phyloP scores from a whole-genome alignment of 2,113 vertebrate species.

The Myotis lucifugus region DNA sequence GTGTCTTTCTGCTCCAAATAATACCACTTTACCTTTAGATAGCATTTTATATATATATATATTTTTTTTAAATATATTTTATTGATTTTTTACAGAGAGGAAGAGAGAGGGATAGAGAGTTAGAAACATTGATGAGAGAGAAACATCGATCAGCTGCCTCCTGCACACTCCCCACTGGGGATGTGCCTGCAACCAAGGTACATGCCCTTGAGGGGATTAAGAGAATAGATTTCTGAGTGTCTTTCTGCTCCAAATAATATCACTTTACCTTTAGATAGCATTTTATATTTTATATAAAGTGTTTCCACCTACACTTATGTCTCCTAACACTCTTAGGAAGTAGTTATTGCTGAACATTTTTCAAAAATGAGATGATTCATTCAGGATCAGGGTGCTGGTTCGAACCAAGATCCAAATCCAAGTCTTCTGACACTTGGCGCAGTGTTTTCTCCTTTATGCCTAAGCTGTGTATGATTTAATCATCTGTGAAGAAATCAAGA shows the following conservation, averaged over 20 bases:
- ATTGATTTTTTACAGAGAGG: too few species aligned
- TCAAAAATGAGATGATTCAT: slow-evolving; percentile 33
- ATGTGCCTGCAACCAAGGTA: too few species aligned
- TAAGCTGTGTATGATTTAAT: slow-evolving; percentile 22
- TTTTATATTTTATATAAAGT: not conserved
- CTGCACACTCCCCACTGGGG: too few species aligned
- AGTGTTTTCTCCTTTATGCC: not conserved
- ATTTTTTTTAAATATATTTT: too few species aligned
- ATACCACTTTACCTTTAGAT: not conserved
- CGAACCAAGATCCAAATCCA: not conserved
- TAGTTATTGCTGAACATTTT: not conserved
- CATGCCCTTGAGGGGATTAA: not conserved
- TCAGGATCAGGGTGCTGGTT: not conserved
- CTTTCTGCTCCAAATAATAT: not conserved
- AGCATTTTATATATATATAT: too few species aligned
- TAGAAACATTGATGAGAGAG: too few species aligned
- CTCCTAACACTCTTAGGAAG: not conserved
- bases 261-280: not conserved
- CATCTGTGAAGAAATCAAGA: not conserved
- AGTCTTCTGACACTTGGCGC: not conserved
- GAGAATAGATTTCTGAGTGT: not conserved
- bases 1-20: not conserved
- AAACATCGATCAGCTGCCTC: too few species aligned
- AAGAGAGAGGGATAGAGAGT: too few species aligned
- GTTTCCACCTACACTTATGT: not conserved